Base-by-base conservation (phyloP, 2,113 vertebrate species). In the Lutjanus erythropterus region DNA sequence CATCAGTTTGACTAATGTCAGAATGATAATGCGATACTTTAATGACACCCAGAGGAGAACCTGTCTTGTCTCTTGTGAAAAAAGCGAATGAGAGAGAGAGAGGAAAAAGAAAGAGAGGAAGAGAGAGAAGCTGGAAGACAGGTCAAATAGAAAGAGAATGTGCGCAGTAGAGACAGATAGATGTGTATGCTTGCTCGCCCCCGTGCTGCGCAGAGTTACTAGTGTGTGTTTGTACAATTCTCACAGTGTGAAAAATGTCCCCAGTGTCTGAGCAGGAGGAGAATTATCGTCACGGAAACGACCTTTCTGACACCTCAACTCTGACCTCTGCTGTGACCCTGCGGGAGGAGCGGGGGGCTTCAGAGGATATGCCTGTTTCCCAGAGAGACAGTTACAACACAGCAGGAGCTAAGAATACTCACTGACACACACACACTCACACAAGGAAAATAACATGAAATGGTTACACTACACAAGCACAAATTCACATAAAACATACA, bases 261-360 rank as follows among this genome's bases (percentile, higher is more conserved):
- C 62, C 41, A 21, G 27, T 80, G 89, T 88, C 81, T 78, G 78
- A 82, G 76, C 50, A 0, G 15, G 71, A 53, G 80, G 83, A 89
- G 85, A 91, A 83, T 86, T 91, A 91, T 91, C 46, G 75, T 80
- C 65, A 82, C 67, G 84, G 87, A 91, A 88, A 86, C 46, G 47
- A 88, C 86, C 86, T 85, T 76, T 47, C 78, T 89, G 88, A 91
- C 88, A 86, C 70, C 79, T 84, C 75, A 85, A 83, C 89, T 89
- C 69, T 85, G 80, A 89, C 88, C 88, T 85, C 27, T 62, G 58
- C 71, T 42, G 64, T 69, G 75, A 83, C 68, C 79, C 85, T 52
- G n/a, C 52, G 68, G 66, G 81, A 75, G 42, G 75, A 64, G 33
- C 0, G 46, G 52, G 60, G 49, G 55, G 71, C 12, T 74, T n/a